Base-by-base conservation (phyloP, 2,113 vertebrate genomes). In the Crotalus helleri region DNA sequence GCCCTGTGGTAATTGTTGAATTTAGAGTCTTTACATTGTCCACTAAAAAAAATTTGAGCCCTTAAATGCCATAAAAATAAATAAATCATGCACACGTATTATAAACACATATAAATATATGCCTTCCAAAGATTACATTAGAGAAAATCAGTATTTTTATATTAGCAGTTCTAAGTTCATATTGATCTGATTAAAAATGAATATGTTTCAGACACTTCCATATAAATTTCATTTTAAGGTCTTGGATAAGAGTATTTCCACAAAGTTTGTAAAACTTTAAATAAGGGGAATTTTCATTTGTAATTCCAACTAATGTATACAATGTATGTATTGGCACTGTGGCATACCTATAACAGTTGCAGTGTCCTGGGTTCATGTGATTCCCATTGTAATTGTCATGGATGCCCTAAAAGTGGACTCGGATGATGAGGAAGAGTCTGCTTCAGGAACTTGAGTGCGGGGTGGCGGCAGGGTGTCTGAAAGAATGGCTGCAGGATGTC, bases 1-100 rank as follows among this genome's bases (percentile, higher is more conserved):
- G 51, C 12, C 86, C n/a, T 86, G 89, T 90, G 85, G 88, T 90
- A 90, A 93, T 90, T 93, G 85, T 90, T 90, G 88, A 58, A 90
- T 85, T 93, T 90, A 61, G 12, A 86, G 17, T 33, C 29, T 26
- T 10, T 53, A 12, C 21, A 61, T 90, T 93, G 61, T 54, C 74
- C 92, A 93, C 46, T 90, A 46, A 86, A 81, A 81, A 9, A 1
- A 11, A 53, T 93, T 64, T 46, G 49, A 85, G 44, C 23, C 4
- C 23, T 85, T 85, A 86, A 90, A 21, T 12, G 11, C 19, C 51
- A 90, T 44, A 5, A 89, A 89, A 90, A 44, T 44, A 58, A 88
- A 74, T 33, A 90, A 53, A 53, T 90, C 74, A 90, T 81, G 33
- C 33, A 44, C 6, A 81, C 3, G 3, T 81, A 81, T 81, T 81